These are phyloP conservation scores for Nemurella pictetii DNA, from an alignment of 2,888 invertebrate species.

Conservation along the genomic window DNA sequence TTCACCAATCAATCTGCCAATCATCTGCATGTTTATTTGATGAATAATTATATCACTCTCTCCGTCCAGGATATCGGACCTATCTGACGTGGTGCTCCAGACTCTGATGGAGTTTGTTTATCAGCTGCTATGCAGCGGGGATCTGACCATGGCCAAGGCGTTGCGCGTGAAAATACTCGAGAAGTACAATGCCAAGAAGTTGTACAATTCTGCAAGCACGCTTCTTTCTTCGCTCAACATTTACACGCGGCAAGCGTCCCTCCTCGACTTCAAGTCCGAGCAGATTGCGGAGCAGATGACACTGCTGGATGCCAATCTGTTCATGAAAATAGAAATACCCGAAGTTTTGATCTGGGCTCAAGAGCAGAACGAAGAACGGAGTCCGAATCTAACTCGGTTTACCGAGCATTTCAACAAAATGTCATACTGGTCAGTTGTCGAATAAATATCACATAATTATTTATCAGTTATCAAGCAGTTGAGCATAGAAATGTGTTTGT, in stretches of 20 bases:
- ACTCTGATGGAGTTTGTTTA: constrained; percentile 92
- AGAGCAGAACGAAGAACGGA: constrained; percentile 95
- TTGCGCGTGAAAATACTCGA: constrained; percentile 88
- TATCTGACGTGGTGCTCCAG: constrained; percentile 77
- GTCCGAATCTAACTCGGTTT: constrained; percentile 94
- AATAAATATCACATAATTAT: too few species aligned
- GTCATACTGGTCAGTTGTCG: constrained; percentile 89
- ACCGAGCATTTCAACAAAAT: constrained; percentile 99
- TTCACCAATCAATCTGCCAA: not conserved
- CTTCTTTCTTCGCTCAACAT: constrained; percentile 58
- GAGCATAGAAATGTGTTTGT: too few species aligned
- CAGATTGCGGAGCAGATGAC: constrained; percentile 99
- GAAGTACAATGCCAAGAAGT: constrained; percentile 68
- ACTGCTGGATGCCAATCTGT: constrained; percentile 89
- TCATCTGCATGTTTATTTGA: not conserved
- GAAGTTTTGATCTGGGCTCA: constrained; percentile 97
- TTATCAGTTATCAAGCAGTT: too few species aligned
- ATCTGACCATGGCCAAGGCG: constrained; percentile 88
- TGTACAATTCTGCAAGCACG: constrained; percentile 55
- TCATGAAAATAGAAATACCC: constrained; percentile 94
- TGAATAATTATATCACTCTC: not conserved
- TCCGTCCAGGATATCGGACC: constrained; percentile 83
- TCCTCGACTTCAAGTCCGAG: constrained; percentile 91
- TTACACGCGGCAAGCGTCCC: constrained; percentile 62
- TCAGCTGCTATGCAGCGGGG: constrained; percentile 88